Conservation (phyloP, 2,797 vertebrate species). For the Leptodactylus fallax region DNA sequence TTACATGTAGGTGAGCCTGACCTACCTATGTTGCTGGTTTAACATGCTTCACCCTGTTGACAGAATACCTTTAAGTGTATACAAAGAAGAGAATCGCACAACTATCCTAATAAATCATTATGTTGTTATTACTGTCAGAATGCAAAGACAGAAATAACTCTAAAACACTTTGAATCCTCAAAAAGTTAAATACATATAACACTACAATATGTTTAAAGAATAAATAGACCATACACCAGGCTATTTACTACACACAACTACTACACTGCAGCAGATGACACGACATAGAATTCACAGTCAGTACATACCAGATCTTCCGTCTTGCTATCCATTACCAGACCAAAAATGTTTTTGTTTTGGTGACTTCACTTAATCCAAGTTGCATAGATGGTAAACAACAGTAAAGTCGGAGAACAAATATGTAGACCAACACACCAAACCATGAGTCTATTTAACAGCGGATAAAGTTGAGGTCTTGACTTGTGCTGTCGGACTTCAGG, state of each 20-base stretch:
- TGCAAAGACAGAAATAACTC: neutral
- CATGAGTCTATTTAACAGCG: neutral
- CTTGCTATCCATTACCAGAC: slow-evolving; percentile 4
- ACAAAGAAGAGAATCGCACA: too few species aligned
- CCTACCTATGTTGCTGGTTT: too few species aligned
- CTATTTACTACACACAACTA: neutral
- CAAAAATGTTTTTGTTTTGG: neutral
- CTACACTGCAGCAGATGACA: neutral
- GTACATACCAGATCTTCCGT: slow-evolving; percentile 41
- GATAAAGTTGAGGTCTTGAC: slow-evolving; percentile 10
- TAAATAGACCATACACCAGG: neutral
- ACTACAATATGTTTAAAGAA: neutral
- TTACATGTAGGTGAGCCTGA: too few species aligned
- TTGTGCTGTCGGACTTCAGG: neutral
- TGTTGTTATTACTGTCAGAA: neutral
- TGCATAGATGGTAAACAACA: neutral
- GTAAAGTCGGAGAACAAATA: neutral
- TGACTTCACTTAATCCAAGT: neutral
- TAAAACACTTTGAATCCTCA: neutral
- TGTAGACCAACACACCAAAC: neutral
- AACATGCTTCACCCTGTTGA: too few species aligned
- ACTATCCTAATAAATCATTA: neutral
- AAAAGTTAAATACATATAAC: neutral
- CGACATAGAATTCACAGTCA: neutral
- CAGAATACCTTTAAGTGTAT: too few species aligned